Base-by-base conservation (phyloP, 2,797 vertebrate species). In the Scomberomorus guttatus region DNA sequence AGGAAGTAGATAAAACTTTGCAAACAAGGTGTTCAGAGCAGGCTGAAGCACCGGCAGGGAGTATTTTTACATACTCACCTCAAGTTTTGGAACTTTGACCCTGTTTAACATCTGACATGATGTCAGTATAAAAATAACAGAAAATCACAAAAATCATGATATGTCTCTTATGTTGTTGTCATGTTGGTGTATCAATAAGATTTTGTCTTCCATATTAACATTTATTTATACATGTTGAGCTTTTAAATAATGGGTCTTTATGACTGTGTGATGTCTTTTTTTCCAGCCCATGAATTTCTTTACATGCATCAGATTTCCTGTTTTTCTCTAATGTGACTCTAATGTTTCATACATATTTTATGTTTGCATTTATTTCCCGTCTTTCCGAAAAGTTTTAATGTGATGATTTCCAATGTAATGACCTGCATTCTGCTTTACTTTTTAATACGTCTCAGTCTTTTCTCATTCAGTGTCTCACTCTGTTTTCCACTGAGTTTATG, bases 391-490 rank as follows among this genome's bases (percentile, higher is more conserved):
- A 55, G 11, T 34, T 61, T 9, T 6, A 11, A 6, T 8, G 56
- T 25, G 9, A 29, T 37, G 4, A 24, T 42, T 27, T 50, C 18
- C n/a, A 52, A n/a, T 20, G 44, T 60, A 51, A 44, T 14, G 58
- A 68, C 52, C 57, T 72, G 54, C 46, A 58, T 61, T 52, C 44
- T 75, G 51, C 42, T 67, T 72, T n/a, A 22, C 1, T 48, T 48
- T 69, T 27, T 3, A 22, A 29, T 4, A 2, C 5, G 2, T 17
- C 17, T 61, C 32, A 1, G 8, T 77, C 14, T 27, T 0, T 34
- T 46, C 51, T 46, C 44, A 18, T 13, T 58, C 50, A 22, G 13
- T 5, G 10, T 56, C 48, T 72, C n/a, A 4, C 34, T 24, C 24
- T 5, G 14, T 20, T 46, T 54, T 50, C 12, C 15, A 9, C 24